Evolutionary conservation across 2,113 vertebrate species (phyloP).

Genomic region (Oryzias melastigma): DNA sequence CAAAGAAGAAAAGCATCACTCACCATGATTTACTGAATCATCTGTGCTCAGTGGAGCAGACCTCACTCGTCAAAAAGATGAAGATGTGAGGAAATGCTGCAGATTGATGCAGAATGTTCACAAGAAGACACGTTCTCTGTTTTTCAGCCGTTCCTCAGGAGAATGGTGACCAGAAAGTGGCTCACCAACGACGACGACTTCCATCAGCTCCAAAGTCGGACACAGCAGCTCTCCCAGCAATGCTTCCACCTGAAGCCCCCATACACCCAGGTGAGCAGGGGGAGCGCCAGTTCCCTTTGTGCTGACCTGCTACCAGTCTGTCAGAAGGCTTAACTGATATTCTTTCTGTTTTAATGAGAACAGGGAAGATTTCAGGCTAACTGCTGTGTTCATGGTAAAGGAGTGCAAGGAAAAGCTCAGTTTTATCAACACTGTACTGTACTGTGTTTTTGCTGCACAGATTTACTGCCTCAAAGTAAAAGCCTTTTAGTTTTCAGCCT

Average conservation of each 20-base stretch:
- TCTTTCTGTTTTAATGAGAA: not conserved
- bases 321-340: not conserved
- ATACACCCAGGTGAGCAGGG: constrained; percentile 52
- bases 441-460: too few species aligned
- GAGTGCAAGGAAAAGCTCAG: too few species aligned
- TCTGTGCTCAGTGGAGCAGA: not conserved
- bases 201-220: constrained; percentile 37
- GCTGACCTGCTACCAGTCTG: not conserved
- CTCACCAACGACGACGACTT: constrained; percentile 70
- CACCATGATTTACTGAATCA: too few species aligned
- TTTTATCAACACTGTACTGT: too few species aligned
- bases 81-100: not conserved
- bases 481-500: too few species aligned
- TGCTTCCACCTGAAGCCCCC: constrained; percentile 58
- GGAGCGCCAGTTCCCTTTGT: not conserved
- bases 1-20: too few species aligned
- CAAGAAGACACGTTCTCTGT: not conserved
- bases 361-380: too few species aligned
- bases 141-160: constrained; percentile 63
- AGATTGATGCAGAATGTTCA: too few species aligned
- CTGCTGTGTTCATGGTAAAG: too few species aligned
- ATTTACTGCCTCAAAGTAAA: too few species aligned
- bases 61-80: not conserved
- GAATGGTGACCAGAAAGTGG: constrained; percentile 78
- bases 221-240: constrained; percentile 36